Percentiles rank a stretch among this genome's conserved stretches.
Evolutionary conservation across 2,113 vertebrate genomes (phyloP).

Genomic region (Numenius arquata): DNA sequence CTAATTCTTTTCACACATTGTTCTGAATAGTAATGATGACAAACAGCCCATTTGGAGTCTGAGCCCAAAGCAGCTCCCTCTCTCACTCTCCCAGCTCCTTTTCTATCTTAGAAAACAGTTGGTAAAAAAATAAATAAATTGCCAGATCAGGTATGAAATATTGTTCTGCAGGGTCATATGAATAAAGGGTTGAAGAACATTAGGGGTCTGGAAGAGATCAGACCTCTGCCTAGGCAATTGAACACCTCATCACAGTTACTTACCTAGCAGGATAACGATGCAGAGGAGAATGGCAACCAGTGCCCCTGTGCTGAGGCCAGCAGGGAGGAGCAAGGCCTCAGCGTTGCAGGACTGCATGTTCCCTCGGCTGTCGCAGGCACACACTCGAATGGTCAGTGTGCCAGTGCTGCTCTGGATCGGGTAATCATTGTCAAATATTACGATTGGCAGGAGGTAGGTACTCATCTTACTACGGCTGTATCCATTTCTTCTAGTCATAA

Average conservation of each 20-base stretch:
- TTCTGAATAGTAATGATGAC: background rate
- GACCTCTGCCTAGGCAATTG: background rate
- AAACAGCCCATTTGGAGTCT: background rate
- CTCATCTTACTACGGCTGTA: conserved; percentile 77
- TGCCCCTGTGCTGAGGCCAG: conserved; percentile 78
- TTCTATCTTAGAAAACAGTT: background rate
- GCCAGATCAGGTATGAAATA: background rate
- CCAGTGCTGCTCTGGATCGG: conserved; percentile 88
- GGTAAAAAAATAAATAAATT: background rate
- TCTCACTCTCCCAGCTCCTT: background rate
- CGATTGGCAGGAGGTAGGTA: conserved; percentile 75
- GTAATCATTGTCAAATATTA: conserved; percentile 89
- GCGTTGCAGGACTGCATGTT: conserved; percentile 79
- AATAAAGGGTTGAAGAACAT: background rate
- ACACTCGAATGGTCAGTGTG: conserved; percentile 78
- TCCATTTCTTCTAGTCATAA: conserved; percentile 77
- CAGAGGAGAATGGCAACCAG: conserved; percentile 80
- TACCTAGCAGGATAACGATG: conserved; percentile 74
- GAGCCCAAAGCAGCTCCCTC: background rate
- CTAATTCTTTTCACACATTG: background rate
- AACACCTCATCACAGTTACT: background rate
- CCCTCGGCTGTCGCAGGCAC: conserved; percentile 73
- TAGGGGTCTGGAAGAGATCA: accelerated
- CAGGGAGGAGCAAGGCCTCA: conserved; percentile 72
- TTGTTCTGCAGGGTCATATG: background rate